Evolutionary conservation across 2,113 vertebrate species (phyloP).

Genomic region (Azemiops feae): DNA sequence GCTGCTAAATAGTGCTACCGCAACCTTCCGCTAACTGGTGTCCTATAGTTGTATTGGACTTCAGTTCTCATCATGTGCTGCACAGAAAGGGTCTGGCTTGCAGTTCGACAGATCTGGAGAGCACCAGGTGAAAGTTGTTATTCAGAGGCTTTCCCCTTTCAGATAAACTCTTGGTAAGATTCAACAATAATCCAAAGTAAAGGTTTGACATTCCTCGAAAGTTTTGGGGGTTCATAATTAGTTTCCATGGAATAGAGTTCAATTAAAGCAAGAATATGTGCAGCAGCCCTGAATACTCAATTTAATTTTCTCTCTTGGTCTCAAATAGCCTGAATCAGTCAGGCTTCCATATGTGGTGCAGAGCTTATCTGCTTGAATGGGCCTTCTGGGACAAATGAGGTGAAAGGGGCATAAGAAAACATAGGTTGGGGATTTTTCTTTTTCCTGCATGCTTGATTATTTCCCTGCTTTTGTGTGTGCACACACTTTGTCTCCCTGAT

Average conservation of each 20-base stretch:
- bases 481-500: neutral
- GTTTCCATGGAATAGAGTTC: slow-evolving; percentile 27
- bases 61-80: neutral
- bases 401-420: slow-evolving; percentile 25
- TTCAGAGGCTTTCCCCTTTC: neutral
- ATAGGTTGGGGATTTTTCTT: neutral
- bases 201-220: neutral
- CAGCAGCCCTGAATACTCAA: slow-evolving; percentile 9
- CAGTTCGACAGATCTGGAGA: neutral
- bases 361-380: slow-evolving; percentile 16
- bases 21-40: neutral
- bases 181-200: neutral
- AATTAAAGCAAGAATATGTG: slow-evolving; percentile 31
- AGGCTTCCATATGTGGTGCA: slow-evolving; percentile 16
- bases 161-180: neutral
- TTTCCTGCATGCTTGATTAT: slow-evolving; percentile 15
- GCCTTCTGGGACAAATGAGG: neutral
- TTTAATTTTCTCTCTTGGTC: slow-evolving; percentile 30
- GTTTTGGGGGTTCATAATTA: slow-evolving; percentile 18
- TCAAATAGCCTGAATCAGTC: slow-evolving; percentile 29
- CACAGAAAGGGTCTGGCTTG: neutral
- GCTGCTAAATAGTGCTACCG: neutral
- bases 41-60: neutral
- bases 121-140: neutral
- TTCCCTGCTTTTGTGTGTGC: neutral